A percentile compares a stretch with the other conserved stretches of the same genome.
phyloP scores from a whole-genome alignment of 1,140 invertebrate species.

The Hylaeus volcanicus region DNA sequence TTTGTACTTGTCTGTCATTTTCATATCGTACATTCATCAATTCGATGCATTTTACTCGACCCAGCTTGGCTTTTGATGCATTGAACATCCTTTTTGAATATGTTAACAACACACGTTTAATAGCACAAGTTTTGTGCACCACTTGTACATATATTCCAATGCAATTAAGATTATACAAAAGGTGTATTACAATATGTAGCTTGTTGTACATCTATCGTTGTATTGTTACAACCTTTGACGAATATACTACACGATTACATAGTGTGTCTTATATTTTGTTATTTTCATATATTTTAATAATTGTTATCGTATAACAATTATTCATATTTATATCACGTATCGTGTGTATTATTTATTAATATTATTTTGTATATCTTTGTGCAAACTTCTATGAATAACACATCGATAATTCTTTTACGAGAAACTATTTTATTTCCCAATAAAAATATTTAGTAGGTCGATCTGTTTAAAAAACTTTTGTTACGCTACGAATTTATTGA shows the following conservation, averaged over 20 bases:
- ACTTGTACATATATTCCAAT: not conserved
- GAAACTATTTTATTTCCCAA: not conserved
- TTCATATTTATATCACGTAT: not conserved
- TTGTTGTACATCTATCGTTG: not conserved
- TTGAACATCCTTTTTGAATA: not conserved
- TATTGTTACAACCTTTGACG: not conserved
- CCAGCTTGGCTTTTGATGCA: slow-evolving; percentile 4
- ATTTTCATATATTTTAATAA: not conserved
- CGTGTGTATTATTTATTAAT: not conserved
- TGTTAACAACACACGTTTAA: not conserved
- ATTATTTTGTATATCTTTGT: not conserved
- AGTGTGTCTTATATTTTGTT: not conserved
- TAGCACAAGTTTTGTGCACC: not conserved
- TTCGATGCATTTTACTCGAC: slow-evolving; percentile 18
- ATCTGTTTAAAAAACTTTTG: not conserved
- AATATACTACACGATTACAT: not conserved
- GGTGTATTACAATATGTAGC: not conserved
- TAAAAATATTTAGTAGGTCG: not conserved
- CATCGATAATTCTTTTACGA: not conserved
- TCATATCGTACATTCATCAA: not conserved
- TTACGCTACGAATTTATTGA: not conserved
- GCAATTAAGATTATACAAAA: not conserved
- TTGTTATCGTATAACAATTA: slow-evolving; percentile 7
- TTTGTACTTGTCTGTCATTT: not conserved
- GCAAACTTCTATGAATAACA: not conserved